Evolutionary conservation across 2,113 vertebrate species (phyloP).

Genomic region (Notarius quadriscutis): DNA sequence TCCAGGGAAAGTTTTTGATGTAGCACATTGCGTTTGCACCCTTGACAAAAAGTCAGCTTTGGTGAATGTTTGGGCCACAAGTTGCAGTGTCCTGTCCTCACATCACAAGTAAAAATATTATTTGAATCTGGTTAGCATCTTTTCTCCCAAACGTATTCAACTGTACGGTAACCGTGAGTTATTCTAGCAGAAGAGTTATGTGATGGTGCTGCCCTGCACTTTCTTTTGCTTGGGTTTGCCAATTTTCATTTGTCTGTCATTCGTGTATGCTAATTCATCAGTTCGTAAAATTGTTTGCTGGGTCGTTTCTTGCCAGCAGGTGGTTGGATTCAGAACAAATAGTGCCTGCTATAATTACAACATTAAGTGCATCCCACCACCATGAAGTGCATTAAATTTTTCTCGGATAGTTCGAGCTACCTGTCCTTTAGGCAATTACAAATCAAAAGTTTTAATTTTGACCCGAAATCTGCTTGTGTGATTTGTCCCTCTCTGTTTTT

Average conservation of each 20-base stretch:
- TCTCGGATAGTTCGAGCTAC: no score
- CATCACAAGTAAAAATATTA: neutral
- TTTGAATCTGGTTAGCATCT: neutral
- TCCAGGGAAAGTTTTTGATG: neutral
- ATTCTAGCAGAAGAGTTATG: neutral
- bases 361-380: neutral
- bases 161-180: neutral
- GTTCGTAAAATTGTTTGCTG: neutral
- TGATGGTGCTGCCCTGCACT: neutral
- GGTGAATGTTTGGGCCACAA: neutral
- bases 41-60: neutral
- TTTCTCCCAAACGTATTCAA: neutral
- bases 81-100: neutral
- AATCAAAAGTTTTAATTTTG: neutral
- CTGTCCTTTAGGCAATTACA: neutral
- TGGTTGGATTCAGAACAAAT: neutral
- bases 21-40: neutral
- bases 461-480: neutral
- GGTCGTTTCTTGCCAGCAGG: neutral
- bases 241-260: neutral
- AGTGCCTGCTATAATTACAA: neutral
- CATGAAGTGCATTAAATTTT: neutral
- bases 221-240: neutral
- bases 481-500: neutral
- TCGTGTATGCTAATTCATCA: neutral